Evolutionary conservation across 1,140 invertebrate species (phyloP).

Genomic region (Atta colombica): DNA sequence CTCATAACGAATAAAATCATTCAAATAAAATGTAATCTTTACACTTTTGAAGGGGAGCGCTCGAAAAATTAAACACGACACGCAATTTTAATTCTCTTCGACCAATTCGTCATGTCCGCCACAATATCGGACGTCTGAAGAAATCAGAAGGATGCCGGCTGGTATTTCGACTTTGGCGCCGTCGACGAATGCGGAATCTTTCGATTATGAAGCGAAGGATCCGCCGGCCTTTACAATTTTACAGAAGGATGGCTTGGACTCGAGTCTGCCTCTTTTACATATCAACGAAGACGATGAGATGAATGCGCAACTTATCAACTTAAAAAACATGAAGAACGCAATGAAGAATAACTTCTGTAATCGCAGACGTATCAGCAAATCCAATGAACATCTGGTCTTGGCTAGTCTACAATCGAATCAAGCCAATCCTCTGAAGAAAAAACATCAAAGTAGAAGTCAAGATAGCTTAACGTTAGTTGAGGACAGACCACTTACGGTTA

Average conservation of each 20-base stretch:
- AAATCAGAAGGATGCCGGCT: conserved; percentile 74
- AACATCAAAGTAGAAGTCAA: conserved; percentile 84
- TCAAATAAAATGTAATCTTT: conserved; percentile 1
- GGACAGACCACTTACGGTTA: conserved; percentile 52
- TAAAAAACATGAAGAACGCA: conserved; percentile 72
- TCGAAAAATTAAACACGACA: conserved; percentile 17
- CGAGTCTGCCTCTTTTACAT: conserved; percentile 80
- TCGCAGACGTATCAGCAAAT: conserved; percentile 79
- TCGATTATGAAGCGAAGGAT: conserved; percentile 73
- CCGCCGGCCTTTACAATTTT: conserved; percentile 81
- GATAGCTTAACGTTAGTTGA: conserved; percentile 78
- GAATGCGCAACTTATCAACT: conserved; percentile 66
- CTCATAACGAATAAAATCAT: not conserved
- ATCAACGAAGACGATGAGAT: conserved; percentile 70
- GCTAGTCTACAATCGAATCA: conserved; percentile 80
- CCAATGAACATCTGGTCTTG: conserved; percentile 82
- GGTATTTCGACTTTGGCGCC: conserved; percentile 78
- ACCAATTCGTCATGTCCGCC: conserved; percentile 37
- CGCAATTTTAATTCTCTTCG: not conserved
- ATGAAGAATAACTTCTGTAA: conserved; percentile 69
- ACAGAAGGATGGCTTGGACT: conserved; percentile 80
- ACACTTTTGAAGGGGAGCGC: conserved; percentile 39
- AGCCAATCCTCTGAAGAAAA: conserved; percentile 78
- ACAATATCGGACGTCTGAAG: conserved; percentile 30
- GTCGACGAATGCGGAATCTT: conserved; percentile 69